Evolutionary conservation across 2,888 invertebrate genomes (phyloP).

Genomic region (Drosophila helvetica): DNA sequence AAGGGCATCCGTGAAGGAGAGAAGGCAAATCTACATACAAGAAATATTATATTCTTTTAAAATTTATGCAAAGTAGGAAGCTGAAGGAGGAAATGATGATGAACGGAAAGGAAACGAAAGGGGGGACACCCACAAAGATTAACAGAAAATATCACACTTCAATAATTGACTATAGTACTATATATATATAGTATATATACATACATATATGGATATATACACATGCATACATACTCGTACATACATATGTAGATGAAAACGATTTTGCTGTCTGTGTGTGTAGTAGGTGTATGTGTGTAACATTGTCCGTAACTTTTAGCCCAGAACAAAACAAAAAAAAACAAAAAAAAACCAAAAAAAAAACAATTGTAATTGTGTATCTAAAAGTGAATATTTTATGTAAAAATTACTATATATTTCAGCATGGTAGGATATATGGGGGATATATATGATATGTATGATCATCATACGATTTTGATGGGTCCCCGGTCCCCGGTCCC

Average conservation of each 20-base stretch:
- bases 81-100: constrained; percentile 32
- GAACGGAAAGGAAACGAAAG: constrained; percentile 15
- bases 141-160: constrained; percentile 73
- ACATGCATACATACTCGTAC: constrained; percentile 21
- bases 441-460: background rate
- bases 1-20: too few species aligned
- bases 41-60: constrained; percentile 81
- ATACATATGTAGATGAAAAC: constrained; percentile 42
- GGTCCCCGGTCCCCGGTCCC: constrained; percentile 16
- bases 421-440: constrained; percentile 11
- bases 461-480: too few species aligned
- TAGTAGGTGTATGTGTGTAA: constrained; percentile 76
- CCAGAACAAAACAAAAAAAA: constrained; percentile 37
- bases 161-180: constrained; percentile 63
- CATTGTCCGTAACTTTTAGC: constrained; percentile 83
- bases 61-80: constrained; percentile 67
- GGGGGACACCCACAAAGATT: constrained; percentile 23
- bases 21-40: constrained; percentile 52
- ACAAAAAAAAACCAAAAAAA: constrained; percentile 50
- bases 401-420: constrained; percentile 41
- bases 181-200: constrained; percentile 23
- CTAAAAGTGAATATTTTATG: constrained; percentile 68
- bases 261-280: constrained; percentile 67
- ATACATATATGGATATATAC: constrained; percentile 12
- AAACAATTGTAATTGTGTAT: constrained; percentile 49